These are phyloP conservation scores for Buathra laborator DNA, from an alignment of 2,888 invertebrate species.

Conservation along the genomic window DNA sequence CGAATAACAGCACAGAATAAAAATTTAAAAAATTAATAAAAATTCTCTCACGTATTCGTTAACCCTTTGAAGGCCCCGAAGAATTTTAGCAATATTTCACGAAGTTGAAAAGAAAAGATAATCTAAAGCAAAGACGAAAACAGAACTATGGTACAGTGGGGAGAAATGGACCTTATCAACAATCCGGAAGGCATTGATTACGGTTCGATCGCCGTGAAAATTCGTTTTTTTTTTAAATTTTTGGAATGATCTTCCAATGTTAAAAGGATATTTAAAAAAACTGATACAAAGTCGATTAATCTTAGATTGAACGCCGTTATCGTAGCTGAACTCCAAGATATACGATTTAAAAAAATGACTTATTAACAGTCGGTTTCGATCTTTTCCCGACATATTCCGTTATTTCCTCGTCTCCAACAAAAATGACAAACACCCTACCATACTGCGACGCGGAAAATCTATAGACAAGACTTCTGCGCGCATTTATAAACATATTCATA, in stretches of 20 bases:
- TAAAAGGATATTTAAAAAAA: neutral
- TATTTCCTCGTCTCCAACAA: neutral
- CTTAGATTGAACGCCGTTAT: neutral
- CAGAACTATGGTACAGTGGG: too few relatives aligned
- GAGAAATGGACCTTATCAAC: too few relatives aligned
- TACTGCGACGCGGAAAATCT: slow-evolving; percentile 1
- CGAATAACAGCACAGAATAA: too few relatives aligned
- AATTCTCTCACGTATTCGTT: too few relatives aligned
- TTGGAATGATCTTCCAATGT: neutral
- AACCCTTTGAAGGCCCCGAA: too few relatives aligned
- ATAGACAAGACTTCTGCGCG: slow-evolving; percentile 57
- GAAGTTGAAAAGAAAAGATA: too few relatives aligned
- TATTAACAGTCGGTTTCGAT: neutral
- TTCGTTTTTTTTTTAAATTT: too few relatives aligned
- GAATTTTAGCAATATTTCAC: too few relatives aligned
- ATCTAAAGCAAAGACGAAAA: too few relatives aligned
- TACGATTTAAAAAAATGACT: slow-evolving; percentile 13
- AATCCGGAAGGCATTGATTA: too few relatives aligned
- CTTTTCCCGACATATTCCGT: neutral
- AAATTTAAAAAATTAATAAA: too few relatives aligned
- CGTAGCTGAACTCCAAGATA: neutral
- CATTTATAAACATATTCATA: slow-evolving; percentile 65
- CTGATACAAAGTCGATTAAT: neutral
- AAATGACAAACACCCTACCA: neutral
- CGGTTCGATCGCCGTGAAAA: too few relatives aligned